Evolutionary conservation across 2,113 vertebrate genomes (phyloP).

Genomic region (Hippocampus mohnikei): DNA sequence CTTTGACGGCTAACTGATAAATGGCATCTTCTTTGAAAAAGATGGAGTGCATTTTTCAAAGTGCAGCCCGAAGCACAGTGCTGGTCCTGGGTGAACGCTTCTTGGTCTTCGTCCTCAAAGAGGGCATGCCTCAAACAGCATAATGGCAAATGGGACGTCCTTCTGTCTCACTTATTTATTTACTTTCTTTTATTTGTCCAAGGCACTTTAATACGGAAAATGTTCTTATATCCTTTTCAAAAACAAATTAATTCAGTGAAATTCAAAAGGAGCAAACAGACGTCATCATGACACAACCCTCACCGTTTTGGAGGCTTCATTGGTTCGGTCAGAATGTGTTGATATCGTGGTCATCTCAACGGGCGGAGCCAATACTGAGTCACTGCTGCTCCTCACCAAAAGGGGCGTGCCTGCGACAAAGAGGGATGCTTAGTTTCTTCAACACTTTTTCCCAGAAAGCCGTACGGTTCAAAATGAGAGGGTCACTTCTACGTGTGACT

Average conservation of each 20-base stretch:
- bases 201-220: not conserved
- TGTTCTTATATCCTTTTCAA: not conserved
- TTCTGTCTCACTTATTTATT: conserved; percentile 9
- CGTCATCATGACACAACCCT: conserved; percentile 6
- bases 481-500: too few species aligned
- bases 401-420: conserved; percentile 49
- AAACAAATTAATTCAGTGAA: not conserved
- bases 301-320: conserved; percentile 33
- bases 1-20: conserved; percentile 13
- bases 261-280: not conserved
- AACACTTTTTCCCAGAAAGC: not conserved
- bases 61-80: conserved; percentile 37
- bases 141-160: not conserved
- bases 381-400: conserved; percentile 67
- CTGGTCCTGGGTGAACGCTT: conserved; percentile 10
- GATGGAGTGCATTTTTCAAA: conserved; percentile 33
- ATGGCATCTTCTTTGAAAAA: conserved; percentile 26
- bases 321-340: conserved; percentile 10
- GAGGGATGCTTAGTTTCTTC: not conserved
- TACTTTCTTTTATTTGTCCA: not conserved
- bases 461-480: too few species aligned
- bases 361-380: conserved; percentile 40
- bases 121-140: not conserved
- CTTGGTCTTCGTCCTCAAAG: not conserved
- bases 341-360: not conserved